Conservation (phyloP, 2,888 invertebrate genomes). For the Euzetes globulus region DNA sequence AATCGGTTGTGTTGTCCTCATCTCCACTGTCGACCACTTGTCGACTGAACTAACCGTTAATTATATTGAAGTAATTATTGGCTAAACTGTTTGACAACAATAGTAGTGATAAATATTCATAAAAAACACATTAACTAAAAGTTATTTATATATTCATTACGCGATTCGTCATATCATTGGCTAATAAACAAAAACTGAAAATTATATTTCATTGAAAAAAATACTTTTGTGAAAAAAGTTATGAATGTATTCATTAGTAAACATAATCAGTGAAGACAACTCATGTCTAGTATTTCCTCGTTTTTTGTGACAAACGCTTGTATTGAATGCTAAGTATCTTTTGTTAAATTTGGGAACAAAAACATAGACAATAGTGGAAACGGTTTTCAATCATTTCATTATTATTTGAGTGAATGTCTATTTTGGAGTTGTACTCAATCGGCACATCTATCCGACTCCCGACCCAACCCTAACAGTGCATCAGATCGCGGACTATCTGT, state of each 20-base stretch:
- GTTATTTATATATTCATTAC: too few relatives aligned
- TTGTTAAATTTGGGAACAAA: not conserved
- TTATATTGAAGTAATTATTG: too few relatives aligned
- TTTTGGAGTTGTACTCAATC: too few relatives aligned
- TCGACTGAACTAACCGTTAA: too few relatives aligned
- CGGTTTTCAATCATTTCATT: too few relatives aligned
- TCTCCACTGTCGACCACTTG: too few relatives aligned
- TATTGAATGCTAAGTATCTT: not conserved
- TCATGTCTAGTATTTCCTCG: not conserved
- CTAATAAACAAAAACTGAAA: not conserved
- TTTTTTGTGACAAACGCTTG: not conserved
- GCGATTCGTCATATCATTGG: not conserved
- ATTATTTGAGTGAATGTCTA: too few relatives aligned
- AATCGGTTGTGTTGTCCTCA: too few relatives aligned
- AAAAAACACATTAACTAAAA: too few relatives aligned
- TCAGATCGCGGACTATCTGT: conserved; percentile 88
- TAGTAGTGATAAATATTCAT: too few relatives aligned
- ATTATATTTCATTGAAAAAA: not conserved
- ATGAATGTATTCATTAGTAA: not conserved
- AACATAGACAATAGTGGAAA: too few relatives aligned
- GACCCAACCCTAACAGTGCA: conserved; percentile 61
- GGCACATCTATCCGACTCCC: not conserved
- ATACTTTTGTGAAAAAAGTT: not conserved
- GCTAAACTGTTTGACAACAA: too few relatives aligned
- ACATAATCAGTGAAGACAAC: not conserved